Evolutionary conservation across 2,888 invertebrate genomes (phyloP).

Genomic region (Napeogenes inachia): DNA sequence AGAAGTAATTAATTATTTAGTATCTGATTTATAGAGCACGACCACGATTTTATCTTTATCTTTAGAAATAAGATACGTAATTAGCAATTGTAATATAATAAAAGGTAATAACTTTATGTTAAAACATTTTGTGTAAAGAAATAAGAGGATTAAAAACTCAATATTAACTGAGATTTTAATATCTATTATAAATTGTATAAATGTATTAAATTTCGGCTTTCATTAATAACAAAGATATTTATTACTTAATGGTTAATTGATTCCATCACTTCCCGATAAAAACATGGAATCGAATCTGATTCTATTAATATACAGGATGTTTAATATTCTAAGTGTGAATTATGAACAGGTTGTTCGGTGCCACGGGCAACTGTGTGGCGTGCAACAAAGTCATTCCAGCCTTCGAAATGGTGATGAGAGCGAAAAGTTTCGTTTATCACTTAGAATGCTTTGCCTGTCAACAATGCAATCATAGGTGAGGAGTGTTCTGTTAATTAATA

Average conservation of each 20-base stretch:
- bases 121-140: too few species aligned
- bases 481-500: conserved; percentile 17
- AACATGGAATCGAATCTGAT: conserved; percentile 18
- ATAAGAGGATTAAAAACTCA: too few species aligned
- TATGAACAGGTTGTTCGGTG: conserved; percentile 88
- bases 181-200: too few species aligned
- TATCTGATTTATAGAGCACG: too few species aligned
- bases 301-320: background rate
- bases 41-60: too few species aligned
- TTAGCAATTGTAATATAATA: conserved; percentile 20
- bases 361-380: conserved; percentile 93
- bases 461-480: conserved; percentile 94
- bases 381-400: conserved; percentile 96
- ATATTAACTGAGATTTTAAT: too few species aligned
- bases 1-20: too few species aligned
- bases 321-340: background rate
- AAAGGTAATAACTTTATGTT: too few species aligned
- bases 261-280: conserved; percentile 24
- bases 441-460: conserved; percentile 96
- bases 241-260: conserved; percentile 17
- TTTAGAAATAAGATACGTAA: conserved; percentile 22
- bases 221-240: conserved; percentile 23
- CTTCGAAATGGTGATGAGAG: conserved; percentile 97
- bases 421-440: conserved; percentile 94
- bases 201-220: background rate